Conservation (phyloP, 2,113 vertebrate species). For the Motacilla tschutschensis region DNA sequence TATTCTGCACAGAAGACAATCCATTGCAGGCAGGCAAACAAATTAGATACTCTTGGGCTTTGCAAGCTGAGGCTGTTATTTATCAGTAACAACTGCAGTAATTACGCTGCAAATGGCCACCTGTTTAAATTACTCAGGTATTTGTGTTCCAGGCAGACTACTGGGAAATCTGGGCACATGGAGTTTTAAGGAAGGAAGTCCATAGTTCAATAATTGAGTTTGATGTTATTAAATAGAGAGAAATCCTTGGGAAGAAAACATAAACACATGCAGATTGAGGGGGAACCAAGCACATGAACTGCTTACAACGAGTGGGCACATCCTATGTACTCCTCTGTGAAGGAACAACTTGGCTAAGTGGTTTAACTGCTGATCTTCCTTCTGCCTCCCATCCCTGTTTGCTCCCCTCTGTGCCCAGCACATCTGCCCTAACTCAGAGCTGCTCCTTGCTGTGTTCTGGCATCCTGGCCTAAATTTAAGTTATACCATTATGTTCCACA, state of each 20-base stretch:
- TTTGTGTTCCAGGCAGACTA: not conserved
- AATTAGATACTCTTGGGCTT: constrained; percentile 5
- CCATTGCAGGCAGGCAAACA: not conserved
- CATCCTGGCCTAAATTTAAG: not conserved
- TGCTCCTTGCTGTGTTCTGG: not conserved
- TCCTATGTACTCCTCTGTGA: not conserved
- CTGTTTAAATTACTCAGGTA: constrained; percentile 4
- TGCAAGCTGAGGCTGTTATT: constrained; percentile 2
- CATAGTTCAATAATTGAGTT: not conserved
- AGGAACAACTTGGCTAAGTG: not conserved
- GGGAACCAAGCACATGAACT: not conserved
- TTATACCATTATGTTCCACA: not conserved
- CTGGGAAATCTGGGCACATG: not conserved
- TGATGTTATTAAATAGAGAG: not conserved
- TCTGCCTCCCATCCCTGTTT: not conserved
- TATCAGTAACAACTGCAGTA: constrained; percentile 23
- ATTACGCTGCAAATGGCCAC: not conserved
- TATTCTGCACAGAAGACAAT: constrained; percentile 1
- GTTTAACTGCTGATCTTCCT: not conserved
- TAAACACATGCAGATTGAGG: not conserved
- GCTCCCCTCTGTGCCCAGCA: accelerated
- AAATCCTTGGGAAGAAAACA: not conserved
- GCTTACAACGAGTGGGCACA: not conserved
- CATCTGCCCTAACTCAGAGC: not conserved
- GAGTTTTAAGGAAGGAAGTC: not conserved